Evolutionary conservation across 2,888 invertebrate species (phyloP).

Genomic region (Papilio protenor): DNA sequence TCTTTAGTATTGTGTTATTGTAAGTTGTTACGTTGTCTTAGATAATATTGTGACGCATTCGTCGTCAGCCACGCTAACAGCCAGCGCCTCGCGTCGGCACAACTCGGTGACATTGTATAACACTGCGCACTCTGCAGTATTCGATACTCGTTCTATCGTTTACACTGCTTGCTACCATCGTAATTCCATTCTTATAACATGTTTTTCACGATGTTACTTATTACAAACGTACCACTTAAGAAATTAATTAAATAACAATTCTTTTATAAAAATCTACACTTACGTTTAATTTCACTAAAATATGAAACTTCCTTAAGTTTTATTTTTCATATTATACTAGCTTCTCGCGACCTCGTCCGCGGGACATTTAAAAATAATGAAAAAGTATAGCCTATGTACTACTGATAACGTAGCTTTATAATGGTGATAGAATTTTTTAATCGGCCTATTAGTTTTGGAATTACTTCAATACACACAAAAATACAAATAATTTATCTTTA

Average conservation of each 20-base stretch:
- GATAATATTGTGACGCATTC: conserved; percentile 24
- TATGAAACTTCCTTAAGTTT: neutral
- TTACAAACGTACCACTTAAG: neutral
- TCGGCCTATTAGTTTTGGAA: too few relatives aligned
- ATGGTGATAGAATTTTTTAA: too few relatives aligned
- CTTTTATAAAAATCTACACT: neutral
- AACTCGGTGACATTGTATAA: conserved; percentile 42
- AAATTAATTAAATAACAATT: neutral
- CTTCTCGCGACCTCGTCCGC: too few relatives aligned
- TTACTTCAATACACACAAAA: too few relatives aligned
- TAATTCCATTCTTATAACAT: conserved; percentile 26
- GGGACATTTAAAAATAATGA: too few relatives aligned
- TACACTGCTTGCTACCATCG: neutral
- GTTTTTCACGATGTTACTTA: neutral
- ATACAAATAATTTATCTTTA: too few relatives aligned
- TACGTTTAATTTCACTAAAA: too few relatives aligned
- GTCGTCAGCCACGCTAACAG: neutral
- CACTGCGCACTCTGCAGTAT: conserved; percentile 45
- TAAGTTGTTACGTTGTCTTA: conserved; percentile 3
- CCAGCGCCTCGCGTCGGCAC: neutral
- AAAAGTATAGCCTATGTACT: too few relatives aligned
- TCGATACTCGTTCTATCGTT: conserved; percentile 29
- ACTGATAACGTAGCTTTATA: too few relatives aligned
- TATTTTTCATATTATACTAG: too few relatives aligned
- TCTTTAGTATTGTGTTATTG: neutral